phyloP scores from a whole-genome alignment of 2,797 vertebrate species.

The Oophaga sylvatica region DNA sequence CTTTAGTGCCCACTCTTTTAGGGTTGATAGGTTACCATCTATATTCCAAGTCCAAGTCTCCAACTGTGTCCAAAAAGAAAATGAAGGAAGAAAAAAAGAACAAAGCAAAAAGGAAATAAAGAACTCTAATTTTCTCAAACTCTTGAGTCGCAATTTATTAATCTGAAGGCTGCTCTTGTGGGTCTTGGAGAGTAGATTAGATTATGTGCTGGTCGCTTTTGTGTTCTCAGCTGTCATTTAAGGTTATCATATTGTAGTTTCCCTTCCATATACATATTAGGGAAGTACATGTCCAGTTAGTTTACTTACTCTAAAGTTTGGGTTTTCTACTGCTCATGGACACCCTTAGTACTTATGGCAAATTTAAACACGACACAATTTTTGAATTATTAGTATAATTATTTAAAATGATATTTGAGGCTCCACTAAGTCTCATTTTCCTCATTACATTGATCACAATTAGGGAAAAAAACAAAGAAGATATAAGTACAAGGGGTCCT shows the following conservation, averaged over 20 bases:
- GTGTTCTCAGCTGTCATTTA: neutral
- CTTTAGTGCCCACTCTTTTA: constrained; percentile 86
- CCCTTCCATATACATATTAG: neutral
- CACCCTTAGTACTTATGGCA: neutral
- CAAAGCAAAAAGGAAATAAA: constrained; percentile 93
- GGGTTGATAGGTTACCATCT: constrained; percentile 91
- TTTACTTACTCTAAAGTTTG: neutral
- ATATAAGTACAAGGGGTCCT: too few species aligned
- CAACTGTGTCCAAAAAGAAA: constrained; percentile 88
- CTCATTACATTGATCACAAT: too few species aligned
- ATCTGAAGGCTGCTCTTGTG: neutral
- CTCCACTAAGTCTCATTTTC: too few species aligned
- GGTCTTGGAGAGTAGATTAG: neutral
- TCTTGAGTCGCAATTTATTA: neutral
- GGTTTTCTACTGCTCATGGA: neutral
- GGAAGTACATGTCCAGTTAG: neutral
- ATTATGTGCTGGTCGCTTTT: neutral
- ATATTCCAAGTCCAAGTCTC: constrained; percentile 85
- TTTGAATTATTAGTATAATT: too few species aligned
- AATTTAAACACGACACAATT: too few species aligned
- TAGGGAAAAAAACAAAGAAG: too few species aligned
- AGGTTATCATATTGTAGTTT: neutral
- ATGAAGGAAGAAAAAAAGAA: constrained; percentile 92
- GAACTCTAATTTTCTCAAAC: neutral
- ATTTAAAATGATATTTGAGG: too few species aligned